Conservation (phyloP, 2,797 vertebrate genomes). For the Danio kyathit region DNA sequence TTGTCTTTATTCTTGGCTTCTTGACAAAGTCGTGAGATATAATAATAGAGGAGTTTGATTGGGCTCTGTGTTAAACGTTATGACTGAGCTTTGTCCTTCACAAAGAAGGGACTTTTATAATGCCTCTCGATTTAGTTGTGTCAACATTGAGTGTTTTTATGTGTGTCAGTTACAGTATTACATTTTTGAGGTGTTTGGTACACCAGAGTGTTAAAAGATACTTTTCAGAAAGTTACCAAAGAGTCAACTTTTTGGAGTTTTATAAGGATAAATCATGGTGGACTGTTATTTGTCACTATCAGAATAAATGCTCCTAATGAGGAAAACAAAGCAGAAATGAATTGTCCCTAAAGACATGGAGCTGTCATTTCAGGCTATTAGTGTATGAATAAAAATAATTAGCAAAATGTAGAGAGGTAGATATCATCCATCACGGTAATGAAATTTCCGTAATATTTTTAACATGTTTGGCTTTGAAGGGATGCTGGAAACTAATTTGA, state of each 20-base stretch:
- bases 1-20: slow-evolving; percentile 29
- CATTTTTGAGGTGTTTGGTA: neutral
- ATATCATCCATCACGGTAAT: neutral
- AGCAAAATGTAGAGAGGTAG: no score
- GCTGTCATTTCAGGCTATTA: no score
- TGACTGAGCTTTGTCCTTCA: slow-evolving; percentile 1
- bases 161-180: neutral
- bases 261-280: neutral
- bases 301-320: neutral
- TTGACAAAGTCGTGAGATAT: slow-evolving; percentile 7
- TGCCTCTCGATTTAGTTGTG: neutral
- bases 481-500: no score
- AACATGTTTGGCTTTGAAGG: neutral
- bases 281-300: slow-evolving; percentile 35
- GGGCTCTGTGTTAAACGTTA: neutral
- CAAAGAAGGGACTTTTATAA: neutral
- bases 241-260: neutral
- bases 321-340: no score
- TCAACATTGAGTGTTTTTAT: neutral
- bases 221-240: neutral
- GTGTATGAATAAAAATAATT: no score
- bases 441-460: neutral
- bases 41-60: slow-evolving; percentile 23
- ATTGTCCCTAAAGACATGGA: neutral
- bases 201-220: neutral